Percentiles rank a stretch among this genome's conserved stretches.
These are phyloP conservation scores for Limonius californicus DNA, from an alignment of 1,140 invertebrate species.

Conservation along the genomic window DNA sequence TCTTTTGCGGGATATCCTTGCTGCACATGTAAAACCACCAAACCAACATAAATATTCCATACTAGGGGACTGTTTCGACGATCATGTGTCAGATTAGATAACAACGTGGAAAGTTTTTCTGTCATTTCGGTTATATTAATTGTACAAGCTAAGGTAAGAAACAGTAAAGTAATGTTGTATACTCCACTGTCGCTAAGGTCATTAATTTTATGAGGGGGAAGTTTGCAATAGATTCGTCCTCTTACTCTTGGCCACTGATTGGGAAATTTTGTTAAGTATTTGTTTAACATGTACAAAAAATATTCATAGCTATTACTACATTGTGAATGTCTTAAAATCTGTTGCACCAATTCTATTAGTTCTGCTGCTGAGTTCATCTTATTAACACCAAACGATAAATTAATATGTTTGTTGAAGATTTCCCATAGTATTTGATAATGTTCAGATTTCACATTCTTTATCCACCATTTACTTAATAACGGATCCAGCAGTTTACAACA, in stretches of 20 bases:
- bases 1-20: slow-evolving; percentile 33
- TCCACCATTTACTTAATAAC: slow-evolving; percentile 33
- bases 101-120: slow-evolving; percentile 35
- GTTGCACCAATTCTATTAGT: slow-evolving; percentile 28
- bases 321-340: slow-evolving; percentile 15
- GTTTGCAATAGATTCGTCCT: slow-evolving; percentile 42
- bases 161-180: slow-evolving; percentile 34
- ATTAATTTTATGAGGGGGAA: slow-evolving; percentile 39
- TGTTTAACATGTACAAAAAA: slow-evolving; percentile 35
- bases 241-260: slow-evolving; percentile 42
- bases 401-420: slow-evolving; percentile 39
- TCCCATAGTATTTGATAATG: slow-evolving; percentile 39
- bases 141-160: slow-evolving; percentile 27
- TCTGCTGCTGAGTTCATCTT: slow-evolving; percentile 19
- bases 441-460: slow-evolving; percentile 33
- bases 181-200: slow-evolving; percentile 36
- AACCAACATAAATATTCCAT: slow-evolving; percentile 37
- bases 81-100: slow-evolving; percentile 32
- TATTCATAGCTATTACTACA: slow-evolving; percentile 29
- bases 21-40: slow-evolving; percentile 28
- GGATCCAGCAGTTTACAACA: slow-evolving; percentile 34
- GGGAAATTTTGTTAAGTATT: slow-evolving; percentile 36
- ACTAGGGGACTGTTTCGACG: slow-evolving; percentile 26
- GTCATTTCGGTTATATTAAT: slow-evolving; percentile 37
- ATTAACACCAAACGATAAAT: slow-evolving; percentile 28